Evolutionary conservation across 2,797 vertebrate genomes (phyloP).

Genomic region (Gymnoscopelus braueri): DNA sequence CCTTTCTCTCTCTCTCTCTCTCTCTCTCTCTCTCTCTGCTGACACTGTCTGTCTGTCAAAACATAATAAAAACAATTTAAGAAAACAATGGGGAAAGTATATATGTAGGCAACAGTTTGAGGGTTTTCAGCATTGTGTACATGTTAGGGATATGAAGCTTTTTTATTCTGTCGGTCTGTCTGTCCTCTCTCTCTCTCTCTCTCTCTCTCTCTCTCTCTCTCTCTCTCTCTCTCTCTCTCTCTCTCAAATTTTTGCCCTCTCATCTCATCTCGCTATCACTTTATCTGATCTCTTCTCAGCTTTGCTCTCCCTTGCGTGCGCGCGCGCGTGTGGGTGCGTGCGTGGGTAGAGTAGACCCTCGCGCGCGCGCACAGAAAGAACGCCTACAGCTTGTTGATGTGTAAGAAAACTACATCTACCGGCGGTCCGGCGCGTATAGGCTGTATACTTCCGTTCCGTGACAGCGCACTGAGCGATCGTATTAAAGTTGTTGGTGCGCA

Average conservation of each 20-base stretch:
- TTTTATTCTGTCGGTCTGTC: no score
- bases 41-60: not conserved
- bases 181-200: not conserved
- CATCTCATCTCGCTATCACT: no score
- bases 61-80: no score
- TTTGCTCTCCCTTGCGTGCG: not conserved
- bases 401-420: conserved; percentile 42
- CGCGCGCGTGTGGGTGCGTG: not conserved
- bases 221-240: conserved; percentile 1
- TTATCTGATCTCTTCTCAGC: no score
- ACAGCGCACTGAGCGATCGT: conserved; percentile 10
- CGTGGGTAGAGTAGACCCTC: not conserved
- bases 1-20: not conserved
- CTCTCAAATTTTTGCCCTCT: no score
- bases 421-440: not conserved
- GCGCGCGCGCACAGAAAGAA: not conserved
- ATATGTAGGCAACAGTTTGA: no score
- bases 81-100: no score
- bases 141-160: no score
- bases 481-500: not conserved
- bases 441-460: conserved; percentile 15
- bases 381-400: not conserved
- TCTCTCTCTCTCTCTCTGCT: not conserved
- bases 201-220: not conserved
- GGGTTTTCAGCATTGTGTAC: no score